These are phyloP conservation scores for Eospalax fontanierii DNA, from an alignment of 2,797 vertebrate species.

Conservation along the genomic window DNA sequence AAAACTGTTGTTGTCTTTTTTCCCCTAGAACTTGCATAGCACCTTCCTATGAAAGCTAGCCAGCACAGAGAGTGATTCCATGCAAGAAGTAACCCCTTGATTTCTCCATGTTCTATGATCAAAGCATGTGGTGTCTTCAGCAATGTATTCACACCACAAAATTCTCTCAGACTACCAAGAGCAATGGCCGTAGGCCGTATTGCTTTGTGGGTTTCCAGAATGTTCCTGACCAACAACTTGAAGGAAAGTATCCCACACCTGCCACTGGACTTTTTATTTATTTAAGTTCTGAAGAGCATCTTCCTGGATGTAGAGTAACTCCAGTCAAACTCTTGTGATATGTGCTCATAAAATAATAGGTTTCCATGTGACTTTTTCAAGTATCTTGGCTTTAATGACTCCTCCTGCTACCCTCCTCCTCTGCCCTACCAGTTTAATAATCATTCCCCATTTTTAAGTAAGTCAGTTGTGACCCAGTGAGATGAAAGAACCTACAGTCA, in stretches of 20 bases:
- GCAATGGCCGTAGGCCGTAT: background rate
- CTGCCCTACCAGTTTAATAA: background rate
- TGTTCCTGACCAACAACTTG: background rate
- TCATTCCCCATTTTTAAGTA: slow-evolving; percentile 1
- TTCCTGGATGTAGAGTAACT: background rate
- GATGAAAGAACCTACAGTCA: background rate
- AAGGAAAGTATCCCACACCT: background rate
- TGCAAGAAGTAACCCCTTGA: background rate
- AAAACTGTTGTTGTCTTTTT: background rate
- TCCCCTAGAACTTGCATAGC: background rate
- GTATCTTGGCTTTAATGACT: background rate
- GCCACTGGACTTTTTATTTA: background rate
- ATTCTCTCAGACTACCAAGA: background rate
- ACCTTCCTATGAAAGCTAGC: background rate
- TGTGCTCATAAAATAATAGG: background rate
- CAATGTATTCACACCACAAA: background rate
- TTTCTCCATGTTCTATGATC: background rate
- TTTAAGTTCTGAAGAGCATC: background rate
- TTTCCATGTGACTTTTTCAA: background rate
- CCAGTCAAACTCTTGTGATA: background rate
- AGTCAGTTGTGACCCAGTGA: background rate
- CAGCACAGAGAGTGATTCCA: background rate
- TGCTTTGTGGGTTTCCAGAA: background rate
- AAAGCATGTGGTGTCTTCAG: background rate
- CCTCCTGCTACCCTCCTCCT: too few species aligned